Base-by-base conservation (phyloP, 2,888 invertebrate genomes). In the Caenorhabditis macrosperma region DNA sequence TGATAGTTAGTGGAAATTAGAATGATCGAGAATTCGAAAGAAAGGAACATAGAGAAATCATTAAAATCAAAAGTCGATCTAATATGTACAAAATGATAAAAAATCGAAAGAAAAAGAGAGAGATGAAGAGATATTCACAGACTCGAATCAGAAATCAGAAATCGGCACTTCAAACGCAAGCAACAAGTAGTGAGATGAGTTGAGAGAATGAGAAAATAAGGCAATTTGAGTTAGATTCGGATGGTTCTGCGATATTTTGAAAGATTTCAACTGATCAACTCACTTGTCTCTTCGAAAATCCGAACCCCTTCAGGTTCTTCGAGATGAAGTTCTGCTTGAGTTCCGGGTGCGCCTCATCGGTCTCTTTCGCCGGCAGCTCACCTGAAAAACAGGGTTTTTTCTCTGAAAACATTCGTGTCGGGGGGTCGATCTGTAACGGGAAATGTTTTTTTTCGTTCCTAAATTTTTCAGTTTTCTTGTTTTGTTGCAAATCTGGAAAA, bases 291-390 rank as follows among this genome's bases (percentile, higher is more conserved):
- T 88, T 88, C n/a, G 86, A 77, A 52, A 89, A 88, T 15, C 88
- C 89, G 41, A 90, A 74, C n/a, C 88, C 87, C 66, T 90, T 90
- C 57, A 90, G 64, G 54, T 84, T 84, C 69, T 89, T 89, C n/a
- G 85, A 76, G 72, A 89, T 89, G 78, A 90, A 87, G 59, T 85
- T 89, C 30, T 83, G 82, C 67, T 86, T 84, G 35, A 88, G 64
- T 78, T 90, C 90, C 15, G 90, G 90, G 75, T 91, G 91, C 6
- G 90, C 89, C 66, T 91, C 89, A 60, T 91, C 88, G 15, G 68
- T 79, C 26, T 86, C 87, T 61, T 89, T 88, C 15, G 48, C 28
- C 20, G 79, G 76, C 5, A 61, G 24, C 9, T 86, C 87, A 24
- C 82, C 83, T 86, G 76, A 63, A 82, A 78, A 44, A 24, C 22